These are phyloP conservation scores for Diabrotica virgifera DNA, from an alignment of 1,140 invertebrate genomes.

Conservation along the genomic window DNA sequence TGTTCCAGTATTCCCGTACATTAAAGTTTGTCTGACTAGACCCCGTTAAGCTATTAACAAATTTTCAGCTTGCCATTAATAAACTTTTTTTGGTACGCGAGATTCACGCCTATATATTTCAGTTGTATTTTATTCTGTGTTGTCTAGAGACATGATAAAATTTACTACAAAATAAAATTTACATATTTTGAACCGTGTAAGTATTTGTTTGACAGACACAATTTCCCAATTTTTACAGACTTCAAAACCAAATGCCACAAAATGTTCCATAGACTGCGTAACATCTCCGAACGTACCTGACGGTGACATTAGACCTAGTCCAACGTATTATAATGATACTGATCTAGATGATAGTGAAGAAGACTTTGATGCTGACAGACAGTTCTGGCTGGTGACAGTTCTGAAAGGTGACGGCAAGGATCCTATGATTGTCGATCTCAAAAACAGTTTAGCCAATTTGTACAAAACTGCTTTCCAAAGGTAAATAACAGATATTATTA, in stretches of 20 bases:
- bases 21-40: no score
- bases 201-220: no score
- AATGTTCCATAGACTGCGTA: conserved; percentile 34
- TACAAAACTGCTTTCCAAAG: conserved; percentile 65
- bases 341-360: conserved; percentile 36
- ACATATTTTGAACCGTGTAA: no score
- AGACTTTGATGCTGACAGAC: conserved; percentile 51
- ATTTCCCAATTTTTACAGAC: background rate
- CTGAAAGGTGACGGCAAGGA: conserved; percentile 51
- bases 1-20: no score
- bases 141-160: no score
- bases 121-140: no score
- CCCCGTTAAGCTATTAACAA: no score
- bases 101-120: no score
- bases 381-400: conserved; percentile 79
- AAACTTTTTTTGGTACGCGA: no score
- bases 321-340: conserved; percentile 26
- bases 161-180: no score
- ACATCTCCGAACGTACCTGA: conserved; percentile 6
- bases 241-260: conserved; percentile 21
- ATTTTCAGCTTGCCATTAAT: no score
- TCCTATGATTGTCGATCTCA: conserved; percentile 50
- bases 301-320: conserved; percentile 37
- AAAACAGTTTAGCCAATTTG: conserved; percentile 58
- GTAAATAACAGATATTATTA: no score